These are phyloP conservation scores for Lypha dubia DNA, from an alignment of 2,888 invertebrate genomes.

Conservation along the genomic window DNA sequence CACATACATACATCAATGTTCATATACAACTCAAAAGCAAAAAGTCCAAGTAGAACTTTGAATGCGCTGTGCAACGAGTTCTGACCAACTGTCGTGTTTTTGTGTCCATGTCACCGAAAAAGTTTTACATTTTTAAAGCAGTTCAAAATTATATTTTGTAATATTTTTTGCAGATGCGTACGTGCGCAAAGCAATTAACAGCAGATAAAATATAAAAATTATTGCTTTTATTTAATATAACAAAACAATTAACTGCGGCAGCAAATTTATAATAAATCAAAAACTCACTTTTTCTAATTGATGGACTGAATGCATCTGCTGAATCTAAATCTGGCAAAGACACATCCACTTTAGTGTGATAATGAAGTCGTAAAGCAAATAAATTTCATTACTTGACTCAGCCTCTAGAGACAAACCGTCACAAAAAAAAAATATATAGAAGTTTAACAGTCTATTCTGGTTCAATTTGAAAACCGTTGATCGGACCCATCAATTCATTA, in stretches of 20 bases:
- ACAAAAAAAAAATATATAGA: too few species aligned
- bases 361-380: too few species aligned
- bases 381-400: too few species aligned
- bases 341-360: too few species aligned
- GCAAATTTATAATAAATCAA: not conserved
- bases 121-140: not conserved
- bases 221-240: not conserved
- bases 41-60: not conserved
- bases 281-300: too few species aligned
- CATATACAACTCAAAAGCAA: slow-evolving; percentile 2
- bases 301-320: not conserved
- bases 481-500: too few species aligned
- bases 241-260: too few species aligned
- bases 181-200: not conserved
- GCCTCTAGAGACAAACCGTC: too few species aligned
- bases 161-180: not conserved
- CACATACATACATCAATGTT: not conserved
- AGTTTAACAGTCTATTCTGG: too few species aligned
- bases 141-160: not conserved
- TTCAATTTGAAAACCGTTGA: too few species aligned
- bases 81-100: slow-evolving; percentile 2
- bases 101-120: not conserved
- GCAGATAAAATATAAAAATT: not conserved
- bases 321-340: too few species aligned
- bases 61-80: not conserved